Percentiles rank a stretch among this genome's conserved stretches.
Evolutionary conservation across 2,797 vertebrate species (phyloP).

Genomic region (Erethizon dorsatum): DNA sequence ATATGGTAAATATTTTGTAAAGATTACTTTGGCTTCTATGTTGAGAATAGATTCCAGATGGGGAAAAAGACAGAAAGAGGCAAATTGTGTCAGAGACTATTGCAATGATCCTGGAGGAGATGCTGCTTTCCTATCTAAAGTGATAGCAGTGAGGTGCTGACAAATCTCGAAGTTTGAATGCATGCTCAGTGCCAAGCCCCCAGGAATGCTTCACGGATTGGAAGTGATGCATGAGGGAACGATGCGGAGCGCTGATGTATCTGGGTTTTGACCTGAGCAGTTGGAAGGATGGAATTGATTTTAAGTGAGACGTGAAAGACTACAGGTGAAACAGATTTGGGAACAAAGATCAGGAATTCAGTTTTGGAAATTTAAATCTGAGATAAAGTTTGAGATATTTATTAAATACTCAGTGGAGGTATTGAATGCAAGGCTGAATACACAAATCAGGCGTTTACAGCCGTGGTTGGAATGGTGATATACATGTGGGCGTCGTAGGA

Average conservation of each 20-base stretch:
- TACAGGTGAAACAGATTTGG: neutral
- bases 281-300: neutral
- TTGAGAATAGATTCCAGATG: slow-evolving; percentile 63
- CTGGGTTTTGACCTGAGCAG: neutral
- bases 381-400: neutral
- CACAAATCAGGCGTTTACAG: neutral
- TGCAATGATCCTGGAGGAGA: neutral
- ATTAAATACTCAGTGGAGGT: neutral
- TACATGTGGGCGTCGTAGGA: neutral
- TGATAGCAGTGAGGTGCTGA: neutral
- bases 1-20: slow-evolving; percentile 34
- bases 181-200: neutral
- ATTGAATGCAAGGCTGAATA: neutral
- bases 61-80: neutral
- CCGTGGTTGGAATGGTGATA: neutral
- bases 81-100: neutral
- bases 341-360: neutral
- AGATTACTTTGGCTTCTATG: neutral
- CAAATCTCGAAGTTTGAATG: neutral
- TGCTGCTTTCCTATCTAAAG: neutral
- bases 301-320: neutral
- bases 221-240: neutral
- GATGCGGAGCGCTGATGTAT: neutral
- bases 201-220: neutral
- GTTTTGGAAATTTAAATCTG: slow-evolving; percentile 27